Evolutionary conservation across 2,113 vertebrate species (phyloP).

Genomic region (Sorex araneus): DNA sequence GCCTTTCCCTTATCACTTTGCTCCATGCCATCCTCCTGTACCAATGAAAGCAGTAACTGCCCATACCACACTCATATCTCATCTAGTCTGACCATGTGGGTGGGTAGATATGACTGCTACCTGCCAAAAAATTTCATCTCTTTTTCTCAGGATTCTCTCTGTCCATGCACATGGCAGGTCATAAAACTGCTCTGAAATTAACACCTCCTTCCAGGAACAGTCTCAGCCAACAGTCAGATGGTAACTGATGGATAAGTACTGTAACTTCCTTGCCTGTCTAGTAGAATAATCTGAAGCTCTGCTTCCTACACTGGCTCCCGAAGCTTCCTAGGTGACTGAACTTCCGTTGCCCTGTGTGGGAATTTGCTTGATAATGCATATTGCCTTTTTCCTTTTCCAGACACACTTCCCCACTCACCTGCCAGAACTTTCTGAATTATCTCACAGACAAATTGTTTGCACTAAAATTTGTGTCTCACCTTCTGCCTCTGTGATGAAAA

Average conservation of each 20-base stretch:
- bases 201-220: background rate
- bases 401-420: background rate
- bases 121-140: slow-evolving; percentile 7
- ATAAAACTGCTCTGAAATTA: background rate
- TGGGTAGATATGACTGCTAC: slow-evolving; percentile 35
- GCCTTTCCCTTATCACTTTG: background rate
- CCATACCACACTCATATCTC: background rate
- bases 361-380: slow-evolving; percentile 8
- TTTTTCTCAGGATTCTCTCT: slow-evolving; percentile 52
- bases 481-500: slow-evolving; percentile 31
- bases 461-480: slow-evolving; percentile 31
- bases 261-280: background rate
- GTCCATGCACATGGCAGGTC: background rate
- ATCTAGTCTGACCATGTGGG: slow-evolving; percentile 14
- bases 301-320: background rate
- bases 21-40: background rate
- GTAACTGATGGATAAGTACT: background rate
- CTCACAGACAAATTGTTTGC: slow-evolving; percentile 42
- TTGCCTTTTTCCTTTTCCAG: background rate
- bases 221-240: background rate
- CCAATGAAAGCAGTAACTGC: background rate
- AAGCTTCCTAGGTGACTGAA: background rate
- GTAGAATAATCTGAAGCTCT: background rate
- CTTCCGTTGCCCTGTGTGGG: background rate
- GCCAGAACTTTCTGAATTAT: slow-evolving; percentile 38